Percentiles rank a stretch among this genome's conserved stretches.
Evolutionary conservation across 2,113 vertebrate species (phyloP).

Genomic region (Cyphomyrus discorhynchus): DNA sequence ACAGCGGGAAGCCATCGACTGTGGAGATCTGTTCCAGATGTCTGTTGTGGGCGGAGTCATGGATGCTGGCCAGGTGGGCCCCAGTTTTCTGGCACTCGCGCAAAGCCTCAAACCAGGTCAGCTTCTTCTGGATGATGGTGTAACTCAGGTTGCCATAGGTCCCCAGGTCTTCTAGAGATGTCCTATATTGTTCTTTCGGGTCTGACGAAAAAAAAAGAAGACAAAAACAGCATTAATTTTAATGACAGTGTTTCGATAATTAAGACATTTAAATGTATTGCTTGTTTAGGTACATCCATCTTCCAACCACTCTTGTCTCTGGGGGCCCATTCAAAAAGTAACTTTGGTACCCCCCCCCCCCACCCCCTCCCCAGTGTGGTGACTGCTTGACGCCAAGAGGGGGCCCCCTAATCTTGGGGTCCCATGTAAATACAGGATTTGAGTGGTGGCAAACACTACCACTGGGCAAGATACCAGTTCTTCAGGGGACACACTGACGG

Average conservation of each 20-base stretch:
- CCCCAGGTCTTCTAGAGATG: constrained; percentile 49
- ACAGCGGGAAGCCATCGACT: constrained; percentile 79
- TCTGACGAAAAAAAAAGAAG: constrained; percentile 34
- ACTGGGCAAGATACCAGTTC: not conserved
- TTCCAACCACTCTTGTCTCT: not conserved
- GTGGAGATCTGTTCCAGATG: constrained; percentile 69
- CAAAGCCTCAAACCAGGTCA: constrained; percentile 80
- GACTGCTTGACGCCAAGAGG: not conserved
- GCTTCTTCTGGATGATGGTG: constrained; percentile 60
- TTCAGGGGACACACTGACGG: not conserved
- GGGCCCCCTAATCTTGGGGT: not conserved
- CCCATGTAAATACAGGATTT: not conserved
- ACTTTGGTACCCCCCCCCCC: not conserved
- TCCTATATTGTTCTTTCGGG: constrained; percentile 56
- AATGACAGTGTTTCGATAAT: not conserved
- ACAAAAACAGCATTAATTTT: not conserved
- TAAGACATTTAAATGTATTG: not conserved
- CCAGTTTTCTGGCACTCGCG: constrained; percentile 60
- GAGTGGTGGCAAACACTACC: not conserved
- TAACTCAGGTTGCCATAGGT: constrained; percentile 62
- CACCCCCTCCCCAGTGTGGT: not conserved
- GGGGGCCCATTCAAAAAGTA: not conserved
- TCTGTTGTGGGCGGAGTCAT: constrained; percentile 55
- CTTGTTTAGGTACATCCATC: not conserved
- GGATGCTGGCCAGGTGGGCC: constrained; percentile 77